Conservation (phyloP, 2,888 invertebrate species). For the Trissoscelio sp. region DNA sequence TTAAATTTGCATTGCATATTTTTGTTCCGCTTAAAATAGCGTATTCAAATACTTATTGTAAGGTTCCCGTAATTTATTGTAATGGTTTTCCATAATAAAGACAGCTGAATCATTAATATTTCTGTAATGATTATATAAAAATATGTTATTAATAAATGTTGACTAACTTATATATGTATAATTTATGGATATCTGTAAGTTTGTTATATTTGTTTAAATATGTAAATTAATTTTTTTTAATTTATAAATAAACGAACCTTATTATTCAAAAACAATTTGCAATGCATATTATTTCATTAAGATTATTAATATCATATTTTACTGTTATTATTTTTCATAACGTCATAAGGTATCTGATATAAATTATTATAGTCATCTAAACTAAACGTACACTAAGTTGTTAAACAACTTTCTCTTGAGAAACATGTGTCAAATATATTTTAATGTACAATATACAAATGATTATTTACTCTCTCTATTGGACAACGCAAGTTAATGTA, state of each 20-base stretch:
- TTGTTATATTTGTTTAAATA: no score
- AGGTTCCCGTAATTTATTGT: neutral
- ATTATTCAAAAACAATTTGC: no score
- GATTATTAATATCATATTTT: no score
- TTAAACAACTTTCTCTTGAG: slow-evolving; percentile 25
- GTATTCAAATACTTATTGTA: neutral
- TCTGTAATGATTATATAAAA: neutral
- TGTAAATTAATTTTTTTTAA: no score
- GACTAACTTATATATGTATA: no score
- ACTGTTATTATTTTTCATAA: neutral
- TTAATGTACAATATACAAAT: slow-evolving; percentile 25
- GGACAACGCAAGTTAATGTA: neutral
- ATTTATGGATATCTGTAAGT: no score
- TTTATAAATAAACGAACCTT: no score
- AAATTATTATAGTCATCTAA: slow-evolving; percentile 10
- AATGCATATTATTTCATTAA: no score
- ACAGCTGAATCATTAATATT: no score
- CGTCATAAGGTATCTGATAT: neutral
- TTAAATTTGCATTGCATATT: neutral
- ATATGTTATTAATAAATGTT: no score
- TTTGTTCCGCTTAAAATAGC: neutral
- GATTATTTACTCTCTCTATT: slow-evolving; percentile 11
- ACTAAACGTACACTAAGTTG: slow-evolving; percentile 12
- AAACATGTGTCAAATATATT: neutral
- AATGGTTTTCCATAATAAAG: no score